phyloP scores from a whole-genome alignment of 2,797 vertebrate genomes.

The Picus viridis region DNA sequence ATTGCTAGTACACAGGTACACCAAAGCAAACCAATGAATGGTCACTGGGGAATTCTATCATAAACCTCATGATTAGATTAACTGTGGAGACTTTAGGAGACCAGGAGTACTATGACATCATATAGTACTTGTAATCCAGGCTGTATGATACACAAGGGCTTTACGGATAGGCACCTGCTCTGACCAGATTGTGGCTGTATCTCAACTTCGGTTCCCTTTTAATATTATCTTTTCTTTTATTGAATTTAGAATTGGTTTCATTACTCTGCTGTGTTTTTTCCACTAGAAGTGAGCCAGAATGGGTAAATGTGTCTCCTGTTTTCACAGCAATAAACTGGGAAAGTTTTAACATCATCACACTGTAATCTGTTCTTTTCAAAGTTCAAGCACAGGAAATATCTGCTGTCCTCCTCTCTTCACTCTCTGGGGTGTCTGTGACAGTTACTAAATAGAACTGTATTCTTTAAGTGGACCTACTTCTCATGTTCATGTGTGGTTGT shows the following conservation, averaged over 20 bases:
- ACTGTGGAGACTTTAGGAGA: not conserved
- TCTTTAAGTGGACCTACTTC: not conserved
- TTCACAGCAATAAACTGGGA: not conserved
- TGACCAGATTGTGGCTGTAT: not conserved
- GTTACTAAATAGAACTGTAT: not conserved
- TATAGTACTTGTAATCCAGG: not conserved
- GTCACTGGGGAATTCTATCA: not conserved
- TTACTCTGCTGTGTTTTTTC: slow-evolving; percentile 4
- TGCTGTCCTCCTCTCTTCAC: not conserved
- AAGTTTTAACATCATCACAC: not conserved
- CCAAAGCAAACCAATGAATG: not conserved
- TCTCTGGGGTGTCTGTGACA: not conserved
- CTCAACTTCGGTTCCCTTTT: not conserved
- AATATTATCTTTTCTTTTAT: not conserved
- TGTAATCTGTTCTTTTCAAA: not conserved
- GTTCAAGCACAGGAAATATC: not conserved
- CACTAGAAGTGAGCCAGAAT: not conserved
- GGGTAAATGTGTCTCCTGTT: not conserved
- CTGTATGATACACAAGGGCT: not conserved
- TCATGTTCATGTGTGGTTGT: not conserved
- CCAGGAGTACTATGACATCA: rapidly evolving
- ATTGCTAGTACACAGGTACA: not conserved
- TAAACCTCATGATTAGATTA: not conserved
- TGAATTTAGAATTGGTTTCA: slow-evolving; percentile 1
- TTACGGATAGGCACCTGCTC: not conserved